Base-by-base conservation (phyloP, 2,888 invertebrate genomes). In the Clistopyga incitator region DNA sequence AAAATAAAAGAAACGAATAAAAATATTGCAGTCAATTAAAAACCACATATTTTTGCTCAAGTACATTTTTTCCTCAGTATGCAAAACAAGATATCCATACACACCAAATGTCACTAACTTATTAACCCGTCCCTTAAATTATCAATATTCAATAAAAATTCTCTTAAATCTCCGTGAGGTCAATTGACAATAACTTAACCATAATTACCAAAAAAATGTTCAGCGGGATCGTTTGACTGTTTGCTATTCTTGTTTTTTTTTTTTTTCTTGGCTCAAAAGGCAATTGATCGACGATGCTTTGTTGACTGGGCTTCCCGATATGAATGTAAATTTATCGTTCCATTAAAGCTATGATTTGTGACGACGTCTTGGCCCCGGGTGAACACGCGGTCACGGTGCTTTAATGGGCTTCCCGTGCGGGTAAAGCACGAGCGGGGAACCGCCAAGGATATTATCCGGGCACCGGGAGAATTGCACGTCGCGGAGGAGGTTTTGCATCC, bases 341-440 rank as follows among this genome's bases (percentile, higher is more conserved):
- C 85, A 85, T 84, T 86, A 86, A 87, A 88, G 42, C 79, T 84
- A 86, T 85, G 85, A 88, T 88, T 86, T 87, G 87, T 59, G 84
- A 83, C 75, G 78, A 83, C 61, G 71, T 45, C 56, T 18, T 20
- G 59, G 67, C 11, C 52, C 29, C 64, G 64, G n/a, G 65, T 56
- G 42, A 76, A 18, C 56, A 67, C 71, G 79, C 84, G 78, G 84
- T 84, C 83, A 71, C 78, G 84, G 81, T 67, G 78, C 56, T 50
- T 83, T 88, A 88, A 88, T 88, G 85, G 85, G 84, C 67, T 84
- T 85, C 75, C 82, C 67, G 76, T 84, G 75, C n/a, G 84, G 84
- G 85, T 83, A 76, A 38, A 81, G 84, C 81, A 85, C 83, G 74
- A 50, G 6, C 23, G 3, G 23, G 56, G 54, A 15, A 71, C 70